Percentiles rank a stretch among this genome's conserved stretches.
phyloP scores from a whole-genome alignment of 2,797 vertebrate species.

The Carduelis carduelis region DNA sequence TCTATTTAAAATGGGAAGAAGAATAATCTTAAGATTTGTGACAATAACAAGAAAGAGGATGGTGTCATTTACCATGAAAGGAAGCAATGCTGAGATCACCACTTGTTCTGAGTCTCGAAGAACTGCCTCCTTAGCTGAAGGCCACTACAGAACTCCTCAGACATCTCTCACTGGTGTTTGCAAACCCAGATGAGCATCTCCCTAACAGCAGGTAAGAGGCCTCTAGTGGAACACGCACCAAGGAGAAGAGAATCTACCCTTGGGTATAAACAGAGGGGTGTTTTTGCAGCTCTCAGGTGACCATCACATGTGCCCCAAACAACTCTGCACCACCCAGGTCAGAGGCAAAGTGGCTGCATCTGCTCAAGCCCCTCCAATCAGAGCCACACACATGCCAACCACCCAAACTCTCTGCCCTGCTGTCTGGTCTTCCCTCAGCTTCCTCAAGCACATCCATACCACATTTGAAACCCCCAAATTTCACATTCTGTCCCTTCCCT shows the following conservation, averaged over 20 bases:
- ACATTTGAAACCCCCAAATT: accelerated
- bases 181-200: background rate
- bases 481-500: background rate
- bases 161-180: background rate
- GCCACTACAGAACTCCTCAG: background rate
- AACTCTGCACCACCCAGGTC: accelerated
- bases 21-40: background rate
- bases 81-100: background rate
- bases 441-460: background rate
- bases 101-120: background rate
- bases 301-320: accelerated
- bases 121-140: background rate
- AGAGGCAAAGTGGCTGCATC: background rate
- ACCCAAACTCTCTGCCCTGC: background rate
- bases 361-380: background rate
- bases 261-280: background rate
- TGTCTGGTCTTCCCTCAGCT: accelerated
- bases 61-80: background rate
- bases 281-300: background rate
- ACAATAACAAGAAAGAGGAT: background rate
- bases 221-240: background rate
- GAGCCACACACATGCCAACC: accelerated
- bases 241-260: background rate
- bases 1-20: background rate
- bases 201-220: background rate